These are phyloP conservation scores for Mallotus villosus DNA, from an alignment of 2,797 vertebrate species.

Conservation along the genomic window DNA sequence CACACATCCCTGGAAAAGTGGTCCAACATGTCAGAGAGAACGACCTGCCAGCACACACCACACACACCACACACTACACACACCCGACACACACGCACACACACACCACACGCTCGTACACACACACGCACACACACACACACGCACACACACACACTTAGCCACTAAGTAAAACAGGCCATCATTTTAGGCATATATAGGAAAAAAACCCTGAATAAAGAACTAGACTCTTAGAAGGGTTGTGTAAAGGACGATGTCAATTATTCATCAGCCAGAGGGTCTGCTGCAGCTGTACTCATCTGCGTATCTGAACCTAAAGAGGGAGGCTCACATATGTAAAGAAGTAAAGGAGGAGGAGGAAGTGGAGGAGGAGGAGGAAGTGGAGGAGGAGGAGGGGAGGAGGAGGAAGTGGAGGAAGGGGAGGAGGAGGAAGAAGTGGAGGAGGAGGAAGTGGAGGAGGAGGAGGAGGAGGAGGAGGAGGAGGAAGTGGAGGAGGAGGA, in stretches of 20 bases:
- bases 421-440: neutral
- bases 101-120: conserved; percentile 7
- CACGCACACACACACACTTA: conserved; percentile 14
- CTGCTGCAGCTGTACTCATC: conserved; percentile 67
- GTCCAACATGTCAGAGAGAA: conserved; percentile 46
- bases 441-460: too few relatives aligned
- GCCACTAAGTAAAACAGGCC: conserved; percentile 30
- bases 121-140: conserved; percentile 18
- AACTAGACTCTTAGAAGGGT: conserved; percentile 65
- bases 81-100: too few relatives aligned
- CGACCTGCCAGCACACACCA: conserved; percentile 6
- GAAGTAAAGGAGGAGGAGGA: conserved; percentile 13
- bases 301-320: conserved; percentile 72
- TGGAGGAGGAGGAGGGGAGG: conserved; percentile 11
- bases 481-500: neutral
- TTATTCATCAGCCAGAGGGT: conserved; percentile 71
- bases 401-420: conserved; percentile 29
- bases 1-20: conserved; percentile 45
- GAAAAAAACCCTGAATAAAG: conserved; percentile 39
- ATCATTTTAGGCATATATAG: conserved; percentile 18
- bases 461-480: too few relatives aligned
- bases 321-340: conserved; percentile 72
- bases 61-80: too few relatives aligned
- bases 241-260: conserved; percentile 75
- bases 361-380: conserved; percentile 1